A percentile compares a stretch with the other conserved stretches of the same genome.
phyloP scores from a whole-genome alignment of 2,113 vertebrate species.

The Phylloscopus trochiloides region DNA sequence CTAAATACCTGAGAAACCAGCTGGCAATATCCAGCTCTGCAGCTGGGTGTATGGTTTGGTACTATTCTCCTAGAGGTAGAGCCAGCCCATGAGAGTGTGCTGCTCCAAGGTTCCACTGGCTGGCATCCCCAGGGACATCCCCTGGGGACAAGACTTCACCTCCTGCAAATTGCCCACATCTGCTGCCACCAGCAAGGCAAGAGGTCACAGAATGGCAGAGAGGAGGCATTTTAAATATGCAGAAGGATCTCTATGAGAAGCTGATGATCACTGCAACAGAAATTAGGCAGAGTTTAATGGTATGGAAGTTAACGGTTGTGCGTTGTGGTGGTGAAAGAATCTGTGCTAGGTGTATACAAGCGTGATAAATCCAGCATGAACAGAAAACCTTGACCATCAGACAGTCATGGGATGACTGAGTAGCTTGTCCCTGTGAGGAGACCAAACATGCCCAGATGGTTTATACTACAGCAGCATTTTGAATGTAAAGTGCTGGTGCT shows the following conservation, averaged over 20 bases:
- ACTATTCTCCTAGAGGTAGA: not conserved
- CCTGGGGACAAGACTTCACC: not conserved
- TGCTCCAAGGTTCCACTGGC: not conserved
- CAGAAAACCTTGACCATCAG: not conserved
- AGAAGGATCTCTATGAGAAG: not conserved
- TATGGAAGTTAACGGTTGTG: accelerated
- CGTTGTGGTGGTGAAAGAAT: not conserved
- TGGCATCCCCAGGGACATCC: not conserved
- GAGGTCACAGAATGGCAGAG: accelerated
- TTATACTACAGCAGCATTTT: not conserved
- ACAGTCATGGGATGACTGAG: not conserved
- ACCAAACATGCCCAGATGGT: not conserved
- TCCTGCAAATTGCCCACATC: not conserved
- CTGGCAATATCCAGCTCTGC: not conserved
- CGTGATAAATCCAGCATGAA: not conserved
- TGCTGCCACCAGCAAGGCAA: not conserved
- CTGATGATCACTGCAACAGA: not conserved
- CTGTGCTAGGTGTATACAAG: not conserved
- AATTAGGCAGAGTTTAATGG: not conserved
- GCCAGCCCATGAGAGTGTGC: not conserved
- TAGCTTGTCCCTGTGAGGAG: not conserved
- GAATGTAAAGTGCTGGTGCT: not conserved
- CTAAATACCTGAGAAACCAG: not conserved
- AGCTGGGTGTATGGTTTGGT: not conserved
- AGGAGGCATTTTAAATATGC: not conserved